phyloP scores from a whole-genome alignment of 1,140 invertebrate species.

The Planococcus citri region DNA sequence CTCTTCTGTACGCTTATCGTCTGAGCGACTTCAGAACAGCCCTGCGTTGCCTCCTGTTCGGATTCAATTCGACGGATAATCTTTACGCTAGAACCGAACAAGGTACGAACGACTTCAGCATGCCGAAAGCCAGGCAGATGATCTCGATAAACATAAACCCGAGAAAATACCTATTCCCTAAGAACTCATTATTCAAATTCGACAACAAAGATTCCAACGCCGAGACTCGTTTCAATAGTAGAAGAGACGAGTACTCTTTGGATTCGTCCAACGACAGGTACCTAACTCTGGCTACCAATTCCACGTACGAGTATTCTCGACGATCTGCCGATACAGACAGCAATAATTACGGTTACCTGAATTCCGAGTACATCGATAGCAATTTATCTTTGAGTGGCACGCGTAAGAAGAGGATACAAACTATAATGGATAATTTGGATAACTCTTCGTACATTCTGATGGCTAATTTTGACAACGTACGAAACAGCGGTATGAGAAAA shows the following conservation, averaged over 20 bases:
- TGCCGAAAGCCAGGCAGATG: background rate
- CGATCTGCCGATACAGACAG: background rate
- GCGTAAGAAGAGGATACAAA: background rate
- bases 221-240: background rate
- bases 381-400: background rate
- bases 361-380: background rate
- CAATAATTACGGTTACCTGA: slow-evolving; percentile 5
- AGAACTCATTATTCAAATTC: background rate
- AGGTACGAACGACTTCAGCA: background rate
- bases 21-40: slow-evolving; percentile 70
- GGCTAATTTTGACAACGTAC: background rate
- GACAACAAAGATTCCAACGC: background rate
- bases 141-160: background rate
- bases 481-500: background rate
- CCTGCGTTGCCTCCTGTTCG: slow-evolving; percentile 32
- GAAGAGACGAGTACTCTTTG: background rate
- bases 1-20: slow-evolving; percentile 78
- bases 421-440: background rate
- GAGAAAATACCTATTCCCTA: background rate
- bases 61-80: background rate
- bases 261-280: background rate
- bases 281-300: background rate
- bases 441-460: slow-evolving; percentile 3
- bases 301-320: background rate
- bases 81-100: background rate